These are phyloP conservation scores for Lamellibrachia columna DNA, from an alignment of 2,888 invertebrate genomes.

Conservation along the genomic window DNA sequence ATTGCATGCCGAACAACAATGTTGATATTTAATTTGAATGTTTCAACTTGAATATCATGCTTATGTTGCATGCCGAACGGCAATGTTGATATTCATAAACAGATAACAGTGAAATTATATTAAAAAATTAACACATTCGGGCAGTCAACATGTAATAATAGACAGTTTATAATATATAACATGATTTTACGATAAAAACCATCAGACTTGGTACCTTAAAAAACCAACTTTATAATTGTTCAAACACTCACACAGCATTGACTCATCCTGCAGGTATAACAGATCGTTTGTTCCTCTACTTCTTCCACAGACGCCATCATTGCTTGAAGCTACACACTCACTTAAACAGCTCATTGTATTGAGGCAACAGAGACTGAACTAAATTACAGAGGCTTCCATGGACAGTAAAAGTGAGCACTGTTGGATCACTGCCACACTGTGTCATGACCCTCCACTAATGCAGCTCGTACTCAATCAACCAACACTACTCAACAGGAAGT, in stretches of 20 bases:
- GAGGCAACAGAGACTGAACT: not conserved
- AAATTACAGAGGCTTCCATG: not conserved
- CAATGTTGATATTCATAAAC: too few species aligned
- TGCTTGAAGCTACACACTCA: not conserved
- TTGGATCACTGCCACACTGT: not conserved
- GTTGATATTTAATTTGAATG: too few species aligned
- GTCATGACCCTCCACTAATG: not conserved
- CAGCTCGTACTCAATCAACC: not conserved
- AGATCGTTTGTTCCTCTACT: not conserved
- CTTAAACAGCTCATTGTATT: not conserved
- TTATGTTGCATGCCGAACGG: too few species aligned
- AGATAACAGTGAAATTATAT: too few species aligned
- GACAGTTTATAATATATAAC: too few species aligned
- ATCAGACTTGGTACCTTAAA: too few species aligned
- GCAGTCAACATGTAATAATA: too few species aligned
- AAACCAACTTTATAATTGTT: not conserved
- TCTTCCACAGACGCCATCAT: not conserved
- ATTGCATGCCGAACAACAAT: too few species aligned
- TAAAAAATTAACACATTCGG: too few species aligned
- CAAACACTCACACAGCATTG: not conserved
- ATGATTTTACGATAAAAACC: too few species aligned
- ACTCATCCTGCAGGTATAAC: not conserved
- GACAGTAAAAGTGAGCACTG: too few species aligned
- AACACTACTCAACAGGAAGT: not conserved
- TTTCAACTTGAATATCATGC: too few species aligned